phyloP scores from a whole-genome alignment of 2,888 invertebrate genomes.

The Alloscopus bannaensis region DNA sequence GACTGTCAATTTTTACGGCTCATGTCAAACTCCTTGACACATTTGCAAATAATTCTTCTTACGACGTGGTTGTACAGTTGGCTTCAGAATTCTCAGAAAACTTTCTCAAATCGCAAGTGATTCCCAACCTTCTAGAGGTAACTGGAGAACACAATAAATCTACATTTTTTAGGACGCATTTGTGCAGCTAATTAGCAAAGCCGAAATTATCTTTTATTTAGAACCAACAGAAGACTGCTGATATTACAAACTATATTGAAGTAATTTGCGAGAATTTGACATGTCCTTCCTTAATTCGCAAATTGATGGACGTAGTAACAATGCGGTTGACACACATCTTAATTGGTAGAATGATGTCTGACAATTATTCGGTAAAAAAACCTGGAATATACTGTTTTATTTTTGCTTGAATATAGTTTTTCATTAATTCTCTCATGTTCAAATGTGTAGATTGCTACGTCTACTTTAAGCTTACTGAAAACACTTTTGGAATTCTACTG shows the following conservation, averaged over 20 bases:
- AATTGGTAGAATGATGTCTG: slow-evolving; percentile 46
- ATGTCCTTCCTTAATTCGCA: slow-evolving; percentile 66
- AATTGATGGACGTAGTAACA: slow-evolving; percentile 66
- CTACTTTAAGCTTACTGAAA: slow-evolving; percentile 69
- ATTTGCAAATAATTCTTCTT: slow-evolving; percentile 56
- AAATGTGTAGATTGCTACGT: slow-evolving; percentile 49
- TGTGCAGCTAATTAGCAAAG: background rate
- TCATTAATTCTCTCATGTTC: slow-evolving; percentile 4
- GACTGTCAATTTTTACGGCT: slow-evolving; percentile 24
- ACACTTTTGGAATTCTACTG: slow-evolving; percentile 70
- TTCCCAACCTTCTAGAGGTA: slow-evolving; percentile 56
- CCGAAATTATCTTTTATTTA: slow-evolving; percentile 20
- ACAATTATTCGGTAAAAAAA: slow-evolving; percentile 28
- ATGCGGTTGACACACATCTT: slow-evolving; percentile 57
- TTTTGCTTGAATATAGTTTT: background rate
- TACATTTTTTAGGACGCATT: background rate
- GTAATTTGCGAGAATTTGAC: slow-evolving; percentile 69
- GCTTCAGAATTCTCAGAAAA: slow-evolving; percentile 48
- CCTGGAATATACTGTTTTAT: too few species aligned
- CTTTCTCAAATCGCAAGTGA: slow-evolving; percentile 42
- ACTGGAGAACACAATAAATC: background rate
- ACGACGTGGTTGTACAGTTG: slow-evolving; percentile 52
- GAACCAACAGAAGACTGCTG: slow-evolving; percentile 63
- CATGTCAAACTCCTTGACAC: slow-evolving; percentile 51
- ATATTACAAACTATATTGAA: slow-evolving; percentile 69